Evolutionary conservation across 1,140 invertebrate species (phyloP), one percentile per base, ranked within the genome.

Genomic region (Dermatophagoides farinae): DNA sequence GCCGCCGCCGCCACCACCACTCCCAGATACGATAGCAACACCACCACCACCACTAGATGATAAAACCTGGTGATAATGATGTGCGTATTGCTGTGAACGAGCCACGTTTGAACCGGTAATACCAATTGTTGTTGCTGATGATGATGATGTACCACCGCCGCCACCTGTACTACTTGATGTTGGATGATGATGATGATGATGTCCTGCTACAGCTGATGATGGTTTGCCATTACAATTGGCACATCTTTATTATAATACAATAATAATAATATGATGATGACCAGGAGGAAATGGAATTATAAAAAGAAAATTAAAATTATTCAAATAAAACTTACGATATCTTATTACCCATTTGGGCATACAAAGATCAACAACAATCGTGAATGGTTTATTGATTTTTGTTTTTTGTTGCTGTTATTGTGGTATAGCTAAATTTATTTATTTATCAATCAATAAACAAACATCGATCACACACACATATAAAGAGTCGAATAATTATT

Each of bases 221-320:
- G 53, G 53, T 22, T 55, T 55, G 53, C 53, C 53, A 23, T 55
- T 55, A 23, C 53, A 55, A 25, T 55, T 55, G 38, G 53, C 53
- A 38, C 53, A 55, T 55, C 53, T 55, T 14, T 22, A 25, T 2
- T n/a, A 5, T 20, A 4, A 47, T 31, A n/a, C n/a, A n/a, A n/a
- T n/a, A n/a, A n/a, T n/a, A n/a, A n/a, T n/a, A n/a, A n/a, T n/a
- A n/a, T n/a, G n/a, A n/a, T n/a, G n/a, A n/a, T n/a, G n/a, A n/a
- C n/a, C n/a, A n/a, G n/a, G n/a, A n/a, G n/a, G n/a, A n/a, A n/a
- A n/a, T n/a, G n/a, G n/a, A n/a, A n/a, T n/a, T n/a, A n/a, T n/a
- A n/a, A n/a, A n/a, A n/a, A n/a, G n/a, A n/a, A 43, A 5, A 5
- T 43, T 16, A 6, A 18, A 43, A 18, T 16, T 43, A 6, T 14